These are phyloP conservation scores for Odontocerum albicorne DNA, from an alignment of 2,888 invertebrate genomes.

Conservation along the genomic window DNA sequence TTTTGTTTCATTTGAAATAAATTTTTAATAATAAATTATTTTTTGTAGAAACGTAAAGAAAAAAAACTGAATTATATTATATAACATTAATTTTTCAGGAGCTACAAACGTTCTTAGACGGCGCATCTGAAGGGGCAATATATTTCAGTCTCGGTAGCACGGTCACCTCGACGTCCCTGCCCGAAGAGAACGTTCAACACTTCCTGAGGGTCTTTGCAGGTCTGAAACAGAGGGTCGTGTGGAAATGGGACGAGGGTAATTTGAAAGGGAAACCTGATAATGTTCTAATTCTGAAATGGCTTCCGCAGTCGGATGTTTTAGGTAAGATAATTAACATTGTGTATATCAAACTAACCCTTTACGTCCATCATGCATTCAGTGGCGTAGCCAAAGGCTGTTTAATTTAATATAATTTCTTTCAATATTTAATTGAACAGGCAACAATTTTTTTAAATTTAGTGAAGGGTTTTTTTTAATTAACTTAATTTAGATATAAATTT, in stretches of 20 bases:
- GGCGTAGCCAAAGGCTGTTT: too few relatives aligned
- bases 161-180: constrained; percentile 48
- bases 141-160: constrained; percentile 53
- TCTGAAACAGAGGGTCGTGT: constrained; percentile 49
- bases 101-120: constrained; percentile 44
- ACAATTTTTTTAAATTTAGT: too few relatives aligned
- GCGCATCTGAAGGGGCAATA: constrained; percentile 48
- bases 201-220: constrained; percentile 45
- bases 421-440: too few relatives aligned
- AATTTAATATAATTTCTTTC: too few relatives aligned
- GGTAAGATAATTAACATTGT: constrained; percentile 40
- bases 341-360: too few relatives aligned
- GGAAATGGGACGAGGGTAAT: constrained; percentile 52
- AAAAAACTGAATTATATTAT: too few relatives aligned
- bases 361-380: too few relatives aligned
- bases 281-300: constrained; percentile 51
- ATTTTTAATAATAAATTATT: too few relatives aligned
- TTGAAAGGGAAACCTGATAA: constrained; percentile 46
- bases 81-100: constrained; percentile 37
- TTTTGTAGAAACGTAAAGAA: too few relatives aligned
- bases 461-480: too few relatives aligned
- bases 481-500: too few relatives aligned
- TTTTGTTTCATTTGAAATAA: too few relatives aligned
- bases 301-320: constrained; percentile 55
- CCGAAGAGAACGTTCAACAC: constrained; percentile 43